Evolutionary conservation across 2,888 invertebrate species (phyloP).

Genomic region (Cryptosula pallasiana): DNA sequence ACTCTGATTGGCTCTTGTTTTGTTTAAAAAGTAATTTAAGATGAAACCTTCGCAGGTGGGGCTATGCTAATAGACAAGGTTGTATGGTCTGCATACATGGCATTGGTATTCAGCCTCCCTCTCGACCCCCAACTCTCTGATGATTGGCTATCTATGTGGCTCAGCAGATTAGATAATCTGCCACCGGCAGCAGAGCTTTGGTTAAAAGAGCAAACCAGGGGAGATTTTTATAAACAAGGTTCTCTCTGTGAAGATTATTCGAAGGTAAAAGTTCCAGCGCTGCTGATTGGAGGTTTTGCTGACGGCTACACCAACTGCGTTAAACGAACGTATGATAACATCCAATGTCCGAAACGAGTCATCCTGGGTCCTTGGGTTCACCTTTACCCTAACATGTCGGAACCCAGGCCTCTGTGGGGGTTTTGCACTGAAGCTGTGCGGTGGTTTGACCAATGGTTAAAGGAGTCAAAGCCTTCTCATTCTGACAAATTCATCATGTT

Average conservation of each 20-base stretch:
- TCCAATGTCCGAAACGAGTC: slow-evolving; percentile 24
- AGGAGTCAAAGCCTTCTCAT: neutral
- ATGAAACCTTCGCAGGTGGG: slow-evolving; percentile 28
- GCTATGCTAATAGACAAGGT: slow-evolving; percentile 28
- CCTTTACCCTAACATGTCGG: slow-evolving; percentile 28
- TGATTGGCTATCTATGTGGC: slow-evolving; percentile 25
- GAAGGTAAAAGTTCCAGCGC: slow-evolving; percentile 24
- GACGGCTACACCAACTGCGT: slow-evolving; percentile 29
- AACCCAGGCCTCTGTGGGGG: slow-evolving; percentile 24
- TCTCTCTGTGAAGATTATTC: slow-evolving; percentile 29
- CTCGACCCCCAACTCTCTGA: slow-evolving; percentile 27
- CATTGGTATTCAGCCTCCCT: slow-evolving; percentile 27
- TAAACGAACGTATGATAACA: slow-evolving; percentile 27
- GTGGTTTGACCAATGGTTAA: neutral
- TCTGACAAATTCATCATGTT: neutral
- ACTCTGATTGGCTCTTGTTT: too few relatives aligned
- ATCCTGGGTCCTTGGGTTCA: slow-evolving; percentile 31
- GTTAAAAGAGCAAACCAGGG: slow-evolving; percentile 29
- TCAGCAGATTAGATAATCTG: slow-evolving; percentile 25
- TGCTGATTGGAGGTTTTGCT: slow-evolving; percentile 29
- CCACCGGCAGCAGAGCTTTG: slow-evolving; percentile 22
- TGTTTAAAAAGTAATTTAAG: too few relatives aligned
- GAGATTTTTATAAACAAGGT: slow-evolving; percentile 31
- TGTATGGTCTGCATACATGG: slow-evolving; percentile 30
- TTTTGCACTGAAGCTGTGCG: slow-evolving; percentile 20